These are phyloP conservation scores for Drosophila nigricruria DNA, from an alignment of 2,888 invertebrate species.

Conservation along the genomic window DNA sequence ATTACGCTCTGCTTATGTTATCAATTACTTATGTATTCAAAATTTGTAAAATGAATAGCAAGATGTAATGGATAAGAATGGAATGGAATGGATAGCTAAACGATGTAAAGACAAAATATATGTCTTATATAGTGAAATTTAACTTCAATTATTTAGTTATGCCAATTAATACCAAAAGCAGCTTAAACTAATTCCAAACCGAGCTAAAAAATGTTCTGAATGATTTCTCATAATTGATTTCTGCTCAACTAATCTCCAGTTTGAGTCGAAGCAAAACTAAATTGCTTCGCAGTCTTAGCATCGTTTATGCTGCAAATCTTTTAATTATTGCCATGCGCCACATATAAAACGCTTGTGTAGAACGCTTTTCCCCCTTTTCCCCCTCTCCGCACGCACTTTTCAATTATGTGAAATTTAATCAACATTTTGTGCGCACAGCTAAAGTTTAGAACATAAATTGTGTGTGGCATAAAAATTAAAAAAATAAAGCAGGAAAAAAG, in stretches of 20 bases:
- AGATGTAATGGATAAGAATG: no score
- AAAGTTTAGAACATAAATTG: conserved; percentile 31
- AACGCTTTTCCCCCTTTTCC: not conserved
- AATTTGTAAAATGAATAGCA: no score
- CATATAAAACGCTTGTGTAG: not conserved
- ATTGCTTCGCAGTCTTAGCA: not conserved
- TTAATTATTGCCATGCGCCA: not conserved
- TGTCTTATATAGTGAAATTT: no score
- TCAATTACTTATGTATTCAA: no score
- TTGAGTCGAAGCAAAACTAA: not conserved
- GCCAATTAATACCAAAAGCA: no score
- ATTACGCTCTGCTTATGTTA: no score
- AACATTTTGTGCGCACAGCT: conserved; percentile 26
- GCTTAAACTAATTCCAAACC: not conserved
- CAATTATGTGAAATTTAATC: conserved; percentile 27
- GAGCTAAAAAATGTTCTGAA: not conserved
- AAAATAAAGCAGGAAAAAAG: conserved; percentile 6
- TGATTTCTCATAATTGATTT: not conserved
- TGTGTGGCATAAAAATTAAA: conserved; percentile 51
- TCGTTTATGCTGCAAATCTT: not conserved
- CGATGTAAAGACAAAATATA: no score
- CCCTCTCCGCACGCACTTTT: not conserved
- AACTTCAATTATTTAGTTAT: no score
- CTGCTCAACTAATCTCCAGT: not conserved
- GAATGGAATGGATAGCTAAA: no score